These are phyloP conservation scores for Myanophis thanlyinensis DNA, from an alignment of 2,113 vertebrate species.

Conservation along the genomic window DNA sequence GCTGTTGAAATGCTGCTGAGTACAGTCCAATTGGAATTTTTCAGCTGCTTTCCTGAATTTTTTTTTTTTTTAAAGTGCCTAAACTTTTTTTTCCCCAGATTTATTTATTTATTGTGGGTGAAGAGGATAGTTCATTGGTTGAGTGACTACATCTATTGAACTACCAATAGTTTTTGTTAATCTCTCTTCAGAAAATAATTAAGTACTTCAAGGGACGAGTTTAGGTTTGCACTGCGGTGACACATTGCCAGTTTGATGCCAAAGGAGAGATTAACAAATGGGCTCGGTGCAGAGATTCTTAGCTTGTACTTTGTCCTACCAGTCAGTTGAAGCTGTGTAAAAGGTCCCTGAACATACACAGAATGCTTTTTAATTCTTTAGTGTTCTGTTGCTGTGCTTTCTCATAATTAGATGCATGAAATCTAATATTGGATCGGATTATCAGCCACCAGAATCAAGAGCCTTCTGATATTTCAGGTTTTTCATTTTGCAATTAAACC, in stretches of 20 bases:
- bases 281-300: background rate
- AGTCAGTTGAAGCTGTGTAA: background rate
- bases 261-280: background rate
- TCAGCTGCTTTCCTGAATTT: constrained; percentile 40
- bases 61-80: constrained; percentile 36
- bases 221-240: constrained; percentile 10
- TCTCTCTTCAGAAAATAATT: constrained; percentile 41
- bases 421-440: background rate
- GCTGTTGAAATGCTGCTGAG: constrained; percentile 38
- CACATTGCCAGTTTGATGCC: constrained; percentile 25
- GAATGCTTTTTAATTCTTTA: background rate
- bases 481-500: background rate
- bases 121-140: constrained; percentile 18
- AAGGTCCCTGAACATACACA: background rate
- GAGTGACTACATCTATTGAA: constrained; percentile 29
- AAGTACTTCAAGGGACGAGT: constrained; percentile 36
- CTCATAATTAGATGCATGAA: background rate
- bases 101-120: constrained; percentile 33
- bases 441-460: background rate
- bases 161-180: constrained; percentile 38
- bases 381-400: background rate
- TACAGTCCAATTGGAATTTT: constrained; percentile 54
- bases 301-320: background rate
- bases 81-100: constrained; percentile 12
- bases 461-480: background rate